Conservation (phyloP, 1,140 invertebrate species). For the Microvelia longipes region DNA sequence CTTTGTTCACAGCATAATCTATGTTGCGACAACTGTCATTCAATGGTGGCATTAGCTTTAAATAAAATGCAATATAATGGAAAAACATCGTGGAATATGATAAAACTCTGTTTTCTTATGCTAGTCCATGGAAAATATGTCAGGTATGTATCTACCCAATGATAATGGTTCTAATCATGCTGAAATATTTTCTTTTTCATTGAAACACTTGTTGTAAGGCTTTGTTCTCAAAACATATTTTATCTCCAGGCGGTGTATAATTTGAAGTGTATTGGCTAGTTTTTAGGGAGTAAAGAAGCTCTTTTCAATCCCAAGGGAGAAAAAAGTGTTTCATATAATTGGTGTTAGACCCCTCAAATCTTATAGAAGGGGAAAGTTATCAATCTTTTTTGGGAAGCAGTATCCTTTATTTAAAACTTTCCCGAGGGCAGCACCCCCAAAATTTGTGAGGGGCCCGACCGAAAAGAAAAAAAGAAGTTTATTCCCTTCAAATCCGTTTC, state of each 20-base stretch:
- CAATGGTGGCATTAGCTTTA: slow-evolving; percentile 88
- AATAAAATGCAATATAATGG: slow-evolving; percentile 79
- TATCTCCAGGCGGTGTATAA: background rate
- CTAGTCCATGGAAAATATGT: slow-evolving; percentile 70
- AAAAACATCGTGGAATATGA: slow-evolving; percentile 78
- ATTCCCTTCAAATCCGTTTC: too few species aligned
- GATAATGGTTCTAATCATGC: background rate
- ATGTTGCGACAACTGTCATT: slow-evolving; percentile 96
- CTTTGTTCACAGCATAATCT: slow-evolving; percentile 85
- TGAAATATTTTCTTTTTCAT: too few species aligned
- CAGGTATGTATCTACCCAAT: slow-evolving; percentile 34
- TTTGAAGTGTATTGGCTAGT: background rate
- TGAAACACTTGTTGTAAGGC: too few species aligned
- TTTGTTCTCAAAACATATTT: background rate
- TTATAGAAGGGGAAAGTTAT: too few species aligned
- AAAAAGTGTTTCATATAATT: too few species aligned
- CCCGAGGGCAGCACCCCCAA: too few species aligned
- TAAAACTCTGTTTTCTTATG: slow-evolving; percentile 68
- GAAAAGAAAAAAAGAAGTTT: too few species aligned
- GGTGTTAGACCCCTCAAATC: too few species aligned
- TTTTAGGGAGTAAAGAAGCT: background rate
- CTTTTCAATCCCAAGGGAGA: too few species aligned
- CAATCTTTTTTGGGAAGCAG: too few species aligned
- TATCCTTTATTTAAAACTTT: too few species aligned
- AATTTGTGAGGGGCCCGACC: too few species aligned